Base-by-base conservation (phyloP, 2,113 vertebrate species). In the Chelonoidis abingdonii region DNA sequence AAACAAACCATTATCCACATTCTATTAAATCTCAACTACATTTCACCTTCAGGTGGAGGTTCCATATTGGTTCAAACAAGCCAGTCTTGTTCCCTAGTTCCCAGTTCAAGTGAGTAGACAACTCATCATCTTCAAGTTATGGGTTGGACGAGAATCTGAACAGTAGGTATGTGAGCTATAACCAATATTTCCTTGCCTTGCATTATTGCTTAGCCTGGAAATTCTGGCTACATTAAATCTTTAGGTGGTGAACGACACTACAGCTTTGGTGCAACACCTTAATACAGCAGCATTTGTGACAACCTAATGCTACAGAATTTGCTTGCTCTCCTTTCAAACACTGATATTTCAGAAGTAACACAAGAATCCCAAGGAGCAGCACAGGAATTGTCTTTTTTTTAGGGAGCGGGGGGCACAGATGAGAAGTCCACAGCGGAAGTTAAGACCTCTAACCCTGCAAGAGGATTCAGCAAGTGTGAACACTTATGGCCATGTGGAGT, bases 71-170 rank as follows among this genome's bases (percentile, higher is more conserved):
- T 24, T 96, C 35, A 19, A 21, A 29, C 83, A 47, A 10, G 69
- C 19, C 78, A 53, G 47, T 41, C 92, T 52, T 56, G 53, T 41
- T 31, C 22, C 5, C 5, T 16, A 5, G 72, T 59, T 59, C 27
- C 27, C 57, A 59, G 27, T 29, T 59, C 57, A 59, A 59, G 14
- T 59, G 27, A 31, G 14, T 81, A 52, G 25, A 21, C 14, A 41
- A 25, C 38, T 0, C 12, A 22, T 8, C 54, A 49, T 59, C 14
- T 80, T 6, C 11, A 4, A 0, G 0, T 41, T 29, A 7, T 0
- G 69, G 41, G 14, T 0, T 3, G 11, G 41, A 59, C 25, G 27
- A 59, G 57, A 59, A 12, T 29, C 57, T 49, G 69, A 90, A 75
- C 14, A 53, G 57, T 47, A 50, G 27, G 62, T 75, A 10, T 1